Evolutionary conservation across 2,113 vertebrate genomes (phyloP).

Genomic region (Equus quagga): DNA sequence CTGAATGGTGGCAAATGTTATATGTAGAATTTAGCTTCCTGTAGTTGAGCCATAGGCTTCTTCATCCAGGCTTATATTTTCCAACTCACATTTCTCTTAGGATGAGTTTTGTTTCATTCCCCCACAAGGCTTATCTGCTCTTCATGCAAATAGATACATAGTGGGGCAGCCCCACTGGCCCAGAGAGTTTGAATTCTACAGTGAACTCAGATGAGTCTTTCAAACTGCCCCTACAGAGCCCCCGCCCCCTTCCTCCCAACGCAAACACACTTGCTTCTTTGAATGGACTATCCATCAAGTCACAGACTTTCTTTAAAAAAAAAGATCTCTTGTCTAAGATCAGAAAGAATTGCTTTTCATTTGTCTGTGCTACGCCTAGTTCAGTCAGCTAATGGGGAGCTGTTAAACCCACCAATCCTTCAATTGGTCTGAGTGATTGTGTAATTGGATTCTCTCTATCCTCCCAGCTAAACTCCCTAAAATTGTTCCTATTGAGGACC

Average conservation of each 20-base stretch:
- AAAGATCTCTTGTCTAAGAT: background rate
- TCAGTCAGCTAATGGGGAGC: slow-evolving; percentile 67
- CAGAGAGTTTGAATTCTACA: background rate
- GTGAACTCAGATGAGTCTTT: background rate
- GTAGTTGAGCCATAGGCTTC: fast-evolving
- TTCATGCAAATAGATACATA: background rate
- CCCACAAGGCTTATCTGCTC: background rate
- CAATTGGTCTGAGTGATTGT: slow-evolving; percentile 49
- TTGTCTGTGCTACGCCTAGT: background rate
- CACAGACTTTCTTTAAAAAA: background rate
- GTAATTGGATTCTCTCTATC: slow-evolving; percentile 65
- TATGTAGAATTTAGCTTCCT: fast-evolving
- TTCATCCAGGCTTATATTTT: background rate
- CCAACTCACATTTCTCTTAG: background rate
- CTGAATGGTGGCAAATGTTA: background rate
- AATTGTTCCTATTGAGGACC: background rate
- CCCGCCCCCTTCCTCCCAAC: no score
- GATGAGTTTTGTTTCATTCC: background rate
- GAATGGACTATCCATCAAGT: background rate
- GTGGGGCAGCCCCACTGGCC: background rate
- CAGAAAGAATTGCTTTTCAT: slow-evolving; percentile 59
- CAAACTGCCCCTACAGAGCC: background rate
- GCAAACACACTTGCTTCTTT: background rate
- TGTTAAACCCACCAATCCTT: slow-evolving; percentile 31
- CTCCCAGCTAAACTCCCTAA: background rate